Percentiles rank a stretch among this genome's conserved stretches.
Conservation (phyloP, 2,888 invertebrate genomes). For the Baronia brevicornis region DNA sequence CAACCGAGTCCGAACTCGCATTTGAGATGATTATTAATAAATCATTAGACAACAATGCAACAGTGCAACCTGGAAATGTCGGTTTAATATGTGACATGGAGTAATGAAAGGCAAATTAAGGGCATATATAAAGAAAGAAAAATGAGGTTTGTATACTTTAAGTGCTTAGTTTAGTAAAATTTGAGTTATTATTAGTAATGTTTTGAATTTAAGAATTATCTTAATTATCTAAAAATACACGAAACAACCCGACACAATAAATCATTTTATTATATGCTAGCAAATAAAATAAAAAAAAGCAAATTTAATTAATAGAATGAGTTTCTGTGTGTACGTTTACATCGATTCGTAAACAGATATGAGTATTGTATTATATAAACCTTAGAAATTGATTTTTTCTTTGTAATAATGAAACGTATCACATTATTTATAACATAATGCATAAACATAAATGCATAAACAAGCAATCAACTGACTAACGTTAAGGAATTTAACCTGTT, state of each 20-base stretch:
- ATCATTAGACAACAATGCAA: slow-evolving; percentile 12
- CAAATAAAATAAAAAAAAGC: too few species aligned
- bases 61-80: slow-evolving; percentile 1
- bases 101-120: slow-evolving; percentile 1
- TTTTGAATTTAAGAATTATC: not conserved
- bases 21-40: slow-evolving; percentile 14
- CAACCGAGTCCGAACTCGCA: slow-evolving; percentile 20
- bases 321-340: too few species aligned
- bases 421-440: too few species aligned
- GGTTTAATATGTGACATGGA: not conserved
- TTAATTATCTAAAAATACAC: too few species aligned
- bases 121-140: not conserved
- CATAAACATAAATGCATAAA: too few species aligned
- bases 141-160: not conserved
- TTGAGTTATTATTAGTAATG: not conserved
- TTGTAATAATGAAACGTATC: too few species aligned
- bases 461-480: not conserved
- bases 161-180: not conserved
- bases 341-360: too few species aligned
- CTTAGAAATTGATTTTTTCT: too few species aligned
- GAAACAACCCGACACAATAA: too few species aligned
- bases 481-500: not conserved
- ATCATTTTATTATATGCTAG: too few species aligned
- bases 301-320: too few species aligned
- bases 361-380: too few species aligned